Evolutionary conservation across 2,888 invertebrate species (phyloP).

Genomic region (Osmoderma eremita): DNA sequence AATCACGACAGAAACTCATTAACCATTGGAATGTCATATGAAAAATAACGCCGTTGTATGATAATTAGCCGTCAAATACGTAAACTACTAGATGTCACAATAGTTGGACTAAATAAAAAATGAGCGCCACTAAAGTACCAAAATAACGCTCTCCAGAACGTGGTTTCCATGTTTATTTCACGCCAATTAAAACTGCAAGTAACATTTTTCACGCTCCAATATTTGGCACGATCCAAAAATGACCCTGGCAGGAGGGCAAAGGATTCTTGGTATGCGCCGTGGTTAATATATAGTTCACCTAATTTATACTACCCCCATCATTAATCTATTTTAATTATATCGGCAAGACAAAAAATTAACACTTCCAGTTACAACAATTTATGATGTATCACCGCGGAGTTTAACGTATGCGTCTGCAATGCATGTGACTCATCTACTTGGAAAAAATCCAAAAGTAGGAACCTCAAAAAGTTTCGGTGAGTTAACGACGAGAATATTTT

Average conservation of each 20-base stretch:
- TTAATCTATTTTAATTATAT: conserved; percentile 36
- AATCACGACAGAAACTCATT: too few relatives aligned
- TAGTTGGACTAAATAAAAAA: conserved; percentile 5
- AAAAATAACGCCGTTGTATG: neutral
- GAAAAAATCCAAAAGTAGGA: conserved; percentile 25
- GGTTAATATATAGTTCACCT: conserved; percentile 17
- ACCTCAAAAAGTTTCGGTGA: conserved; percentile 29
- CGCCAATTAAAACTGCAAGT: conserved; percentile 51
- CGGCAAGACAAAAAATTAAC: conserved; percentile 2
- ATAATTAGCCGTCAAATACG: neutral
- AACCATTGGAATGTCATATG: too few relatives aligned
- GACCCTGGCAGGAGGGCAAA: conserved; percentile 37
- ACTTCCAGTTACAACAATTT: conserved; percentile 30
- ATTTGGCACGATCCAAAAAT: conserved; percentile 44
- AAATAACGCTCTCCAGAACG: conserved; percentile 24
- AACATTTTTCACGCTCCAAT: conserved; percentile 49
- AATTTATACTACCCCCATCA: conserved; percentile 29
- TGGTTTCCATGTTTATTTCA: conserved; percentile 48
- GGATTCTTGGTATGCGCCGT: conserved; percentile 25
- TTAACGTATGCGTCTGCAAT: neutral
- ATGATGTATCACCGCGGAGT: neutral
- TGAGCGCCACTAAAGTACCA: conserved; percentile 18
- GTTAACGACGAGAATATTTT: conserved; percentile 31
- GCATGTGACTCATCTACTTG: conserved; percentile 24
- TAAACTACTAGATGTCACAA: neutral